Base-by-base conservation (phyloP, 92 coral and sea anemone genomes). In the Epizoanthus rinbou region DNA sequence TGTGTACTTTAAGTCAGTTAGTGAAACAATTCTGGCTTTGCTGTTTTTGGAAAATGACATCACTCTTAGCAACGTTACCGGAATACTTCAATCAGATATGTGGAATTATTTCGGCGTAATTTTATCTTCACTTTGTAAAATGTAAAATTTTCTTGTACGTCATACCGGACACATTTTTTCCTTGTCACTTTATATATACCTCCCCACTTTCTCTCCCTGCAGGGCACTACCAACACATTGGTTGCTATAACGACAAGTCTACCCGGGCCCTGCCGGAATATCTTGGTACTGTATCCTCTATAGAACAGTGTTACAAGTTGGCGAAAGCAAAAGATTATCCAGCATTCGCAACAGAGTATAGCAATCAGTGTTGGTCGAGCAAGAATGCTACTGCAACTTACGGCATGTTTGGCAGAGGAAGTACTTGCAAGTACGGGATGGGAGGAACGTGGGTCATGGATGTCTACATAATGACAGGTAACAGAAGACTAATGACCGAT, bases 361-460 rank as follows among this genome's bases (percentile, higher is more conserved):
- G 56, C 2, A 15, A 0, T 1, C 52, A 69, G 54, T 69, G 74
- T 41, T 69, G 74, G 74, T 69, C 74, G 19, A 69, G 74, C 41
- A 23, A 41, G 28, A 69, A 39, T 69, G 74, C 74, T 2, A 15
- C 23, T 41, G 8, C 18, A 39, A 75, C 54, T 9, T 75, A 54
- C 24, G 56, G 17, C 53, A 75, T 28, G 11, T n/a, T 56, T 14
- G 80, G 80, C 14, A 64, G 21, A 17, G 25, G 80, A 6, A 57
- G 17, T 6, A 33, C 3, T 15, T 75, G 80, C 66, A 56, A 25
- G 18, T 50, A 13, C 7, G 80, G 80, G 9, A 25, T 75, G 80
- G 80, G 80, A 33, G 80, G 80, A 57, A 56, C n/a, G 67, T 75
- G 80, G 80, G 14, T 11, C 8, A 15, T 75, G 19, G 80, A 75